Conservation (phyloP, 2,888 invertebrate species). For the Gortyna flavago region DNA sequence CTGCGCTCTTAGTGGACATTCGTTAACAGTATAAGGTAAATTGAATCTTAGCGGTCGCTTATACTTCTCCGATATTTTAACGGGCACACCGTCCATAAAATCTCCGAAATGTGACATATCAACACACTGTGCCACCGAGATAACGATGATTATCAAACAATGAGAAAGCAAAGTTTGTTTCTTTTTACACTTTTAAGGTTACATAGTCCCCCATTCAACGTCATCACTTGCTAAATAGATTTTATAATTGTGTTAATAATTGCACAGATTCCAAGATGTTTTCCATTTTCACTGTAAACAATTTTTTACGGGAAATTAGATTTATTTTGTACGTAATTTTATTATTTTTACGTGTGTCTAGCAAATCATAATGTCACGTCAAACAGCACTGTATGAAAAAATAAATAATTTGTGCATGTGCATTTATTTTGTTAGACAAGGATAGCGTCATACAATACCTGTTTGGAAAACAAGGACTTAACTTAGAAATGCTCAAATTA, state of each 20-base stretch:
- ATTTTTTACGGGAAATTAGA: conserved; percentile 64
- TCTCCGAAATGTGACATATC: conserved; percentile 89
- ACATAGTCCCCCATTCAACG: conserved; percentile 85
- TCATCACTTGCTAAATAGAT: conserved; percentile 81
- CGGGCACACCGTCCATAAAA: conserved; percentile 95
- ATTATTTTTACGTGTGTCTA: conserved; percentile 65
- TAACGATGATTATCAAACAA: conserved; percentile 80
- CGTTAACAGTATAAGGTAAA: conserved; percentile 86
- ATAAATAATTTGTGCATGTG: conserved; percentile 16
- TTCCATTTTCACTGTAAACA: conserved; percentile 72
- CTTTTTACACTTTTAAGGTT: conserved; percentile 87
- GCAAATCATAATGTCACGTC: conserved; percentile 56
- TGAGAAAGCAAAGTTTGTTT: conserved; percentile 86
- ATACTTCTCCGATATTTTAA: conserved; percentile 96
- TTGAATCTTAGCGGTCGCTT: conserved; percentile 93
- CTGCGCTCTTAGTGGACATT: conserved; percentile 81
- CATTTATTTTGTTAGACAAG: conserved; percentile 26
- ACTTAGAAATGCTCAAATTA: conserved; percentile 10
- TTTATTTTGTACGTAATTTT: conserved; percentile 64
- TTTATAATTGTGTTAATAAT: conserved; percentile 62
- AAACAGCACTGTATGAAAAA: background rate
- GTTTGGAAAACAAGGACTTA: conserved; percentile 28
- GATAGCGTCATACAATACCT: conserved; percentile 1
- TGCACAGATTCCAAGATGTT: conserved; percentile 51
- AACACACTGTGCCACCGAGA: conserved; percentile 72